These are phyloP conservation scores for Amblyornis subalaris DNA, from an alignment of 2,113 vertebrate genomes.

Conservation along the genomic window DNA sequence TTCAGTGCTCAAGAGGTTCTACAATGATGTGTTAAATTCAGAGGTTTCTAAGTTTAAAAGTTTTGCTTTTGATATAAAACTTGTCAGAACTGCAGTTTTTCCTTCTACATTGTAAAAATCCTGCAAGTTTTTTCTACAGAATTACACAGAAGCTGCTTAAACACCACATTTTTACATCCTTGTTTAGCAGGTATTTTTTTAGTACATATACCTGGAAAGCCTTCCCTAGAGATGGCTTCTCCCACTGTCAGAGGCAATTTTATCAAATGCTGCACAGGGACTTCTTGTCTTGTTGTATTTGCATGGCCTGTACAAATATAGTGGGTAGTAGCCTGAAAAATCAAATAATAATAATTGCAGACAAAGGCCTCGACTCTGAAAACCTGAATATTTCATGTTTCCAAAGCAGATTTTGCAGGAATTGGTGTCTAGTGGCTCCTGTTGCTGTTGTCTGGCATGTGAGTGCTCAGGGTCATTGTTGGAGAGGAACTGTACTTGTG, in stretches of 20 bases:
- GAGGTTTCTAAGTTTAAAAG: not conserved
- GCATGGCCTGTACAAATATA: not conserved
- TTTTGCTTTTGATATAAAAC: not conserved
- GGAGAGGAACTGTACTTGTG: not conserved
- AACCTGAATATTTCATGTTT: not conserved
- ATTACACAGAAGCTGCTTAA: not conserved
- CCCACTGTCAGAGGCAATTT: rapidly evolving
- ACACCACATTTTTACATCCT: not conserved
- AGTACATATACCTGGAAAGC: not conserved
- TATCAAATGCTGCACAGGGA: not conserved
- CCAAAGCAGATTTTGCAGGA: not conserved
- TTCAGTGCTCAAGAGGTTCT: not conserved
- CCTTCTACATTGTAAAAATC: not conserved
- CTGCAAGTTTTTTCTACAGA: not conserved
- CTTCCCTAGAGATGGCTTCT: not conserved
- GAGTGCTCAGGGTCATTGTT: not conserved
- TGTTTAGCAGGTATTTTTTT: not conserved
- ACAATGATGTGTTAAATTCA: not conserved
- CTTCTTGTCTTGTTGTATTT: not conserved
- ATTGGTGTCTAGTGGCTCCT: not conserved
- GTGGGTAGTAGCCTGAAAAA: not conserved
- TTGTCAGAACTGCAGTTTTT: not conserved
- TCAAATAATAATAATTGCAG: not conserved
- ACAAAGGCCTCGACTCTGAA: not conserved
- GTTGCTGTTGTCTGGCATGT: not conserved